These are phyloP conservation scores for Aspidoscelis tigris DNA, from an alignment of 2,113 vertebrate genomes.

Conservation along the genomic window DNA sequence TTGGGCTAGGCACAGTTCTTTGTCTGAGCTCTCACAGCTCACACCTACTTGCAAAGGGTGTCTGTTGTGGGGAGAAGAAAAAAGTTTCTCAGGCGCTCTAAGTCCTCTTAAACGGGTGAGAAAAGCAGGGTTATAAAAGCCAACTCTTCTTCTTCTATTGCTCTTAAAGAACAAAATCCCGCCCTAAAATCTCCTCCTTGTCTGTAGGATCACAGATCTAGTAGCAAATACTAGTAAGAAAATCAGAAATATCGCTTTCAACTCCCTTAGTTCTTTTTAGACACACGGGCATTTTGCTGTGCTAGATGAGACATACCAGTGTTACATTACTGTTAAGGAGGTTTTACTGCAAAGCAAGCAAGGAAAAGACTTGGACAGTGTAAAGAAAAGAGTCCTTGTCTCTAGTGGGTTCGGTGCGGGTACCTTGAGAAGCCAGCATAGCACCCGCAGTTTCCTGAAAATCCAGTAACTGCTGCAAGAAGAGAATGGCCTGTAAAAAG, in stretches of 20 bases:
- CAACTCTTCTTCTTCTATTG: no score
- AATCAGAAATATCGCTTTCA: not conserved
- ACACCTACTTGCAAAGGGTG: no score
- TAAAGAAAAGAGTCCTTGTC: constrained; percentile 24
- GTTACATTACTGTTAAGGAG: constrained; percentile 6
- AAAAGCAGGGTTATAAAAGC: no score
- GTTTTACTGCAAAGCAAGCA: constrained; percentile 31
- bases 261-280: not conserved
- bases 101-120: no score
- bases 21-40: no score
- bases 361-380: not conserved
- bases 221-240: not conserved
- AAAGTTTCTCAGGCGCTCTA: no score
- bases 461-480: constrained; percentile 95
- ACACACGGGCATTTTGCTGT: not conserved
- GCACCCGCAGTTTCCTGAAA: constrained; percentile 97
- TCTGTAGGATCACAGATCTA: not conserved
- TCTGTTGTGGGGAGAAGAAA: no score
- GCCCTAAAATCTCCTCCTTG: not conserved
- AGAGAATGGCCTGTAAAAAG: constrained; percentile 89
- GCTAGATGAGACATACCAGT: constrained; percentile 25
- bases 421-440: constrained; percentile 98
- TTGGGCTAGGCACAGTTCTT: no score
- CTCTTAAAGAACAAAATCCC: not conserved
- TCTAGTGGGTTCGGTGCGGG: constrained; percentile 17